These are phyloP conservation scores for Gandaritis pyraliata DNA, from an alignment of 2,888 invertebrate species.

Conservation along the genomic window DNA sequence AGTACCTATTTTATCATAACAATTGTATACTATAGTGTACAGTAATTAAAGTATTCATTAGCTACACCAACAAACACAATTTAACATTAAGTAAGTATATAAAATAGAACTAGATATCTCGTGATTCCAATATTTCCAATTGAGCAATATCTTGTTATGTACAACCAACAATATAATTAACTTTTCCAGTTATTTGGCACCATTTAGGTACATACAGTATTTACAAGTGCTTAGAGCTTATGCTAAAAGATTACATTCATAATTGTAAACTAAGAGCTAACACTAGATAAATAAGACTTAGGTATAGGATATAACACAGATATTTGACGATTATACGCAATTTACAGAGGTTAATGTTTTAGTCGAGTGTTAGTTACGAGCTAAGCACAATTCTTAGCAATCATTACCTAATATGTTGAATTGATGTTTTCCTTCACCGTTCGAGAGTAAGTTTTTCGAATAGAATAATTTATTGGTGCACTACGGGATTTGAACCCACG, in stretches of 20 bases:
- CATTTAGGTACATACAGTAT: conserved; percentile 75
- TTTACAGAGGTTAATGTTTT: conserved; percentile 34
- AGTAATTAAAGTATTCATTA: neutral
- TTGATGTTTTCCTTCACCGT: neutral
- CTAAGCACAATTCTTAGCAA: conserved; percentile 9
- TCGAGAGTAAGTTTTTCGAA: too few relatives aligned
- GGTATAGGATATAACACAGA: conserved; percentile 46
- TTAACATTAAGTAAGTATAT: neutral
- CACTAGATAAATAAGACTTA: conserved; percentile 35
- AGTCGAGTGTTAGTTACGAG: conserved; percentile 38
- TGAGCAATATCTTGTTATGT: conserved; percentile 67
- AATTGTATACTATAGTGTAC: neutral
- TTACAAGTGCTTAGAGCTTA: conserved; percentile 50
- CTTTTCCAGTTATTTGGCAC: conserved; percentile 64
- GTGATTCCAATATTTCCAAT: conserved; percentile 42
- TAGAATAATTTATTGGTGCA: too few relatives aligned
- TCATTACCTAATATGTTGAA: neutral
- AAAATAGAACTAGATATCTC: conserved; percentile 20
- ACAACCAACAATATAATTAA: conserved; percentile 50
- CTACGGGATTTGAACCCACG: too few relatives aligned
- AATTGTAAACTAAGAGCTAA: conserved; percentile 4
- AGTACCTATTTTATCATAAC: too few relatives aligned
- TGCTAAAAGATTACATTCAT: conserved; percentile 1
- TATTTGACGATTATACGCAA: conserved; percentile 47
- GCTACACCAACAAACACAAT: conserved; percentile 10